Evolutionary conservation across 1,140 invertebrate species (phyloP), one percentile per base, ranked within the genome.

Genomic region (Paracyclopina nana): DNA sequence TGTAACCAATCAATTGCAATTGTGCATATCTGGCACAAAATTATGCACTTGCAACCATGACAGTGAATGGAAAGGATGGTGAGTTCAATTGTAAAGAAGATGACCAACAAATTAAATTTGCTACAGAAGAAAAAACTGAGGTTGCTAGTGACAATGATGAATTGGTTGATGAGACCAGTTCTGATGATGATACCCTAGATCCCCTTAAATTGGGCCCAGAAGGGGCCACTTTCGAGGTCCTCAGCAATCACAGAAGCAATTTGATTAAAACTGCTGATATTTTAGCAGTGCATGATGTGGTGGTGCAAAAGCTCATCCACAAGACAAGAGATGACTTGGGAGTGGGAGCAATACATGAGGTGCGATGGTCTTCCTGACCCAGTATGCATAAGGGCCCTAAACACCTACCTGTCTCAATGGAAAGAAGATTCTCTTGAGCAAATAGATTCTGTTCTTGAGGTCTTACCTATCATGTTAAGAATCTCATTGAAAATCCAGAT

Each of bases 281-380:
- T 20, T 38, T 38, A 20, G 34, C 34, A 5, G 34, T 16, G 9
- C 14, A 44, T 14, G 42, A 44, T 24, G 24, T 20, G n/a, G 42
- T 44, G 2, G 42, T 44, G 5, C 16, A 44, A 20, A n/a, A 14
- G n/a, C 42, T 44, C 5, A 44, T 25, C 2, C 16, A 25, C 16
- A 44, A 20, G 16, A 22, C 42, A n/a, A 50, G 48, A 22, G 48
- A 50, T 16, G 30, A 50, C 11, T 38, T 50, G 11, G 25, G n/a
- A 38, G 2, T 50, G 48, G 48, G 16, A 16, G 4, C 25, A 50
- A 24, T 50, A 50, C 22, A 50, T 50, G 28, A 50, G 18, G 20
- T 50, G 48, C 38, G 48, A 50, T 38, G 48, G 48, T 12, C 25
- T 42, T 4, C 48, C 48, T 40, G 48, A 50, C 38, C 48, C 48